phyloP scores from a whole-genome alignment of 2,888 invertebrate genomes.

The Caenorhabditis sinica region DNA sequence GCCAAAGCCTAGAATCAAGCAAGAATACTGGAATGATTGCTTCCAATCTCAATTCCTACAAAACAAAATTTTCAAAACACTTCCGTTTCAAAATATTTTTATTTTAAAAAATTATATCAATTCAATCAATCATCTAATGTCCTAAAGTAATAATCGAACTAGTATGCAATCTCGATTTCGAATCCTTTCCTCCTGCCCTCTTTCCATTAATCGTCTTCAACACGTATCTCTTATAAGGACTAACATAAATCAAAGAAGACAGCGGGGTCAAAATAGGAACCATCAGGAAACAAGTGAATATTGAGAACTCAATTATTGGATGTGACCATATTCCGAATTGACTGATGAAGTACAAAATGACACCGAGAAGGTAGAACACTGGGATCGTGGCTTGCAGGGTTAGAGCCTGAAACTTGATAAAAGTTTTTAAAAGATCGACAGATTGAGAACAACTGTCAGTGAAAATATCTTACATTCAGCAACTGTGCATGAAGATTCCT shows the following conservation, averaged over 20 bases:
- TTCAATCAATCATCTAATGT: neutral
- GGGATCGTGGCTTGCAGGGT: slow-evolving; percentile 49
- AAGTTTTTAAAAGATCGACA: neutral
- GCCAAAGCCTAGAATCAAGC: no score
- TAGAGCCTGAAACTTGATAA: slow-evolving; percentile 37
- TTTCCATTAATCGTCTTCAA: neutral
- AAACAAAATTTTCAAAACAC: no score
- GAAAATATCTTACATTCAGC: slow-evolving; percentile 25
- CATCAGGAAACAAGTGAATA: slow-evolving; percentile 26
- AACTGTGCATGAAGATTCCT: slow-evolving; percentile 44
- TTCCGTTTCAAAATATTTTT: no score
- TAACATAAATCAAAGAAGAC: slow-evolving; percentile 36
- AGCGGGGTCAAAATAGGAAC: slow-evolving; percentile 41
- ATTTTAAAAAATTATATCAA: neutral
- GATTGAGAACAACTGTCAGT: neutral
- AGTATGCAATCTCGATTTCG: neutral
- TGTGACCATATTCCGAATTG: slow-evolving; percentile 41
- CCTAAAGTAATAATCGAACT: slow-evolving; percentile 31
- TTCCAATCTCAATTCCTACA: no score
- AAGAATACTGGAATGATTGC: no score
- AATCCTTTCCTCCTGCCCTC: neutral
- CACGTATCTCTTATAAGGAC: slow-evolving; percentile 27
- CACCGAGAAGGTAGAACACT: slow-evolving; percentile 37
- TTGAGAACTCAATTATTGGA: slow-evolving; percentile 37
- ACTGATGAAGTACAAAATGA: slow-evolving; percentile 16